Base-by-base conservation (phyloP, 2,888 invertebrate genomes). In the Rhagophthalmus giganteus region DNA sequence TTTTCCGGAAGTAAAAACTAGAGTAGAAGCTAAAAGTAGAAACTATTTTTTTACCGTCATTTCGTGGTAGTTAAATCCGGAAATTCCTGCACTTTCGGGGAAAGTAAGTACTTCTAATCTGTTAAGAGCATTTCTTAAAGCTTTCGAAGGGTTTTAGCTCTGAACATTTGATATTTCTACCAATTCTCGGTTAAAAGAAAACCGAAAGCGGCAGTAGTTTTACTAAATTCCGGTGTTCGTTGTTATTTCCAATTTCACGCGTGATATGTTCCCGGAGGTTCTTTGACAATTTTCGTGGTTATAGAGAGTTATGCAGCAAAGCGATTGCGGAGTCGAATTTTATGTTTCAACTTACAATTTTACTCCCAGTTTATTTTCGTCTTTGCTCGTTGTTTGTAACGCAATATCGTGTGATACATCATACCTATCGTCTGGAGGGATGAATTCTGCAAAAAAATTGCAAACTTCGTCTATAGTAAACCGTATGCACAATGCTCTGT, bases 401-500 rank as follows among this genome's bases (percentile, higher is more conserved):
- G 54, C 50, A 50, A 54, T 37, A 47, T 52, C 48, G 56, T 48
- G 55, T 57, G 59, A 61, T 61, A 55, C 60, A 58, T 61, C 60
- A 61, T 57, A n/a, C 20, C 20, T 5, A 57, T 53, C 44, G 44
- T 41, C 33, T 48, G 45, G 30, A 35, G 34, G 16, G n/a, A n/a
- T n/a, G n/a, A n/a, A n/a, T n/a, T n/a, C n/a, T n/a, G n/a, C n/a
- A n/a, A n/a, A n/a, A n/a, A n/a, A n/a, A n/a, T n/a, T n/a, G n/a
- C n/a, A n/a, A n/a, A n/a, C n/a, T n/a, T n/a, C n/a, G n/a, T n/a
- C 25, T 46, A 32, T 35, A 42, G 24, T 48, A 33, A 49, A 41
- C 34, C 47, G 37, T 42, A 38, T 48, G 53, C 47, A 47, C 40
- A 46, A 46, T 46, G 26, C 34, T 35, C 26, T 30, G 46, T 46